These are phyloP conservation scores for Pseudochirops corinnae DNA, from an alignment of 2,797 vertebrate species.

Conservation along the genomic window DNA sequence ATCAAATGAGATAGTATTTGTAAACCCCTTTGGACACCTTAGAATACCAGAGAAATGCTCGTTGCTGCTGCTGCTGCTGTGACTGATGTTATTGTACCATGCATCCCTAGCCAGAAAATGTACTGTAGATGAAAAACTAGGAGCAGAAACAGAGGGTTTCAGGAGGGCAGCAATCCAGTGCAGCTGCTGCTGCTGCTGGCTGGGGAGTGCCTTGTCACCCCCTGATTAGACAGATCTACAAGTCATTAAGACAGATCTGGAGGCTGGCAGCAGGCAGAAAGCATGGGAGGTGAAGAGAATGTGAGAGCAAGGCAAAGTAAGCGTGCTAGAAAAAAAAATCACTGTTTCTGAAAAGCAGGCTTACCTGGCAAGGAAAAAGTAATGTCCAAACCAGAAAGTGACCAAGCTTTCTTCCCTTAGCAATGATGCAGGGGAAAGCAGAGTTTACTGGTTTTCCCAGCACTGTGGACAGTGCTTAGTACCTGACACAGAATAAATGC, in stretches of 20 bases:
- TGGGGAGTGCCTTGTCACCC: not conserved
- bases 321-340: not conserved
- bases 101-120: constrained; percentile 40
- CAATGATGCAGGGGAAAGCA: not conserved
- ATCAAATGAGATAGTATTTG: not conserved
- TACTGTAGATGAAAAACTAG: constrained; percentile 36
- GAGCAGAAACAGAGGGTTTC: constrained; percentile 41
- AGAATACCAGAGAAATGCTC: not conserved
- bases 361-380: not conserved
- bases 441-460: not conserved
- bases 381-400: too few species aligned
- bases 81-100: not conserved
- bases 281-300: accelerated
- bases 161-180: constrained; percentile 26
- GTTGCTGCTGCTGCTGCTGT: not conserved
- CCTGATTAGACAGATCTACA: not conserved
- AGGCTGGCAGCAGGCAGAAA: not conserved
- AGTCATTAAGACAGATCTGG: not conserved
- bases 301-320: not conserved
- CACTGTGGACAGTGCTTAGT: not conserved
- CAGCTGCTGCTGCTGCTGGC: not conserved
- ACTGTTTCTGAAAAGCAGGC: not conserved
- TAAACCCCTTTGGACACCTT: not conserved
- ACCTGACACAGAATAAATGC: not conserved
- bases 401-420: not conserved